Evolutionary conservation across 2,888 invertebrate species (phyloP).

Genomic region (Stenichneumon culpator): DNA sequence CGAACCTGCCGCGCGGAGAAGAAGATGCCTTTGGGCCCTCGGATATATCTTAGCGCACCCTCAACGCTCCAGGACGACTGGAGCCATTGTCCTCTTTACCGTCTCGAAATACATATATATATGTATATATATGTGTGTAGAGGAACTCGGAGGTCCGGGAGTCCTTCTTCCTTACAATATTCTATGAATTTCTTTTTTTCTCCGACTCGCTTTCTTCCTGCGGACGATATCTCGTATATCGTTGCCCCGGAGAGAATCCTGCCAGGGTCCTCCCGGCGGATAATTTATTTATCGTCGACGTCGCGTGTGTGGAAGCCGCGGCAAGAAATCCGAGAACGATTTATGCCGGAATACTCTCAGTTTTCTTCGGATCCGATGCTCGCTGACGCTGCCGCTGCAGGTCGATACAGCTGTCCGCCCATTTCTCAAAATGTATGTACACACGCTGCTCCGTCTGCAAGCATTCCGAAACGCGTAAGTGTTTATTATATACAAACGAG

Average conservation of each 20-base stretch:
- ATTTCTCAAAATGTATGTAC: slow-evolving; percentile 47
- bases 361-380: slow-evolving; percentile 38
- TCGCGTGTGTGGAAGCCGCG: slow-evolving; percentile 47
- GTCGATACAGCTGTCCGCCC: slow-evolving; percentile 63
- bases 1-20: slow-evolving; percentile 67
- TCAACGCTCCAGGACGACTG: slow-evolving; percentile 65
- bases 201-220: slow-evolving; percentile 14
- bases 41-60: slow-evolving; percentile 51
- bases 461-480: not conserved
- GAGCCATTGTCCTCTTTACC: slow-evolving; percentile 63
- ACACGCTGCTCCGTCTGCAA: slow-evolving; percentile 11
- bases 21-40: slow-evolving; percentile 7
- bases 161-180: slow-evolving; percentile 6
- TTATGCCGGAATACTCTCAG: slow-evolving; percentile 6
- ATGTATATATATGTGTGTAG: not conserved
- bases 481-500: not conserved
- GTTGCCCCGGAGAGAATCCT: slow-evolving; percentile 4
- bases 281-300: slow-evolving; percentile 63
- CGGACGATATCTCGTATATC: slow-evolving; percentile 40
- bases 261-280: not conserved
- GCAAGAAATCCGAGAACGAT: slow-evolving; percentile 46
- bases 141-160: slow-evolving; percentile 22
- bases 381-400: slow-evolving; percentile 18
- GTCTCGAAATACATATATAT: slow-evolving; percentile 28
- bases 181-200: slow-evolving; percentile 39